Evolutionary conservation across 2,113 vertebrate genomes (phyloP), one percentile per base, ranked within the genome.

Genomic region (Gallinago paraguaiae): DNA sequence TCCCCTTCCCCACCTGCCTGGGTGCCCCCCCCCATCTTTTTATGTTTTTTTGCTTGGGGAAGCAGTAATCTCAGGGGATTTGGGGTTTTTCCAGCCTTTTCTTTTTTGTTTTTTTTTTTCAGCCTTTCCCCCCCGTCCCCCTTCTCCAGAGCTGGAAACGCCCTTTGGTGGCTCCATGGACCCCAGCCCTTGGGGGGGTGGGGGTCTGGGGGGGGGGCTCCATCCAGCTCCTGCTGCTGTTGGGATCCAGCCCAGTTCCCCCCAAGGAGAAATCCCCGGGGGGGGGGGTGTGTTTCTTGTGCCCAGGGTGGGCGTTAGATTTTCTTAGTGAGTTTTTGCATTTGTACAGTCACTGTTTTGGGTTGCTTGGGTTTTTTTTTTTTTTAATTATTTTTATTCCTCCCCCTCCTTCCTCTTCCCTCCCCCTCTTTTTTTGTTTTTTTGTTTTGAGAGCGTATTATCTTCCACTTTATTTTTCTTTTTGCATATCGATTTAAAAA

Each of bases 331-430:
- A 80, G 28, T 82, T 93, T 80, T 56, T 85, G 90, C 64, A 63
- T 97, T 92, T 96, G 95, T 97, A 92, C 86, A 96, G 94, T 94
- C 92, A 69, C 91, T 75, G 48, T 92, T 95, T 94, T 85, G 74
- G 74, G 85, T 87, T 88, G 79, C 61, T 83, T 64, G 30, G 37
- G n/a, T 76, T 91, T 45, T 54, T 48, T 41, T 72, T 59, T 72
- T 59, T 81, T 91, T 45, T 57, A 35, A 84, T 82, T 60, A 33
- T 86, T 86, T 82, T 89, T 65, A 51, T 18, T 12, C 3, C 28
- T 45, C 43, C 43, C 27, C 25, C 57, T 13, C 14, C 7, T 27
- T n/a, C 30, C 35, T 56, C 57, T 45, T 61, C 8, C 45, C 27
- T 13, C 31, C 46, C 60, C 22, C 68, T 77, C 86, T 53, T 10